Percentiles rank a stretch among this genome's conserved stretches.
These are phyloP conservation scores for Xanthorhoe spadicearia DNA, from an alignment of 2,888 invertebrate genomes.

Conservation along the genomic window DNA sequence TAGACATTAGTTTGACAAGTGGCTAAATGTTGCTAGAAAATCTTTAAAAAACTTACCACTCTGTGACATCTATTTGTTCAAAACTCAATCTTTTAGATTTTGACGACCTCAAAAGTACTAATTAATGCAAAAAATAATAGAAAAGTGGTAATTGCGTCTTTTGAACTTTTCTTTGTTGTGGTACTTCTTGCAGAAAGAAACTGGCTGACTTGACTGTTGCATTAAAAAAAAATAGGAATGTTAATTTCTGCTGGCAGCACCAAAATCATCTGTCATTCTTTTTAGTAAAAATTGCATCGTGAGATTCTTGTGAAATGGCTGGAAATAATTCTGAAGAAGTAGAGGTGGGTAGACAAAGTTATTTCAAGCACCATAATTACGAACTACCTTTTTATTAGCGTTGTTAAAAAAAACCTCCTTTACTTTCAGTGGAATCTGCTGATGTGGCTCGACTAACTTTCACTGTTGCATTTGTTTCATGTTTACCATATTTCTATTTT, in stretches of 20 bases:
- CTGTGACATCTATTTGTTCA: no score
- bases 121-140: no score
- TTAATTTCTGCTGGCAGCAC: conserved; percentile 59
- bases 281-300: conserved; percentile 71
- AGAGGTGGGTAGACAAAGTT: conserved; percentile 77
- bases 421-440: conserved; percentile 63
- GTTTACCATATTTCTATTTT: conserved; percentile 55
- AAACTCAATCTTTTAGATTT: no score
- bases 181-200: neutral
- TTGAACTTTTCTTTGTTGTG: no score
- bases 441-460: conserved; percentile 82
- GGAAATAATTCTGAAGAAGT: conserved; percentile 86
- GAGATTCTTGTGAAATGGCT: conserved; percentile 85
- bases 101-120: no score
- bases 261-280: conserved; percentile 64
- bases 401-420: conserved; percentile 47
- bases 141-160: no score
- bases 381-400: conserved; percentile 50
- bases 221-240: conserved; percentile 26
- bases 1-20: no score
- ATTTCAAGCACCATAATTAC: conserved; percentile 38
- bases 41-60: no score
- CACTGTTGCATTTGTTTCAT: conserved; percentile 73
- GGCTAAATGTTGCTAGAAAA: no score
- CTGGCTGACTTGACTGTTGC: conserved; percentile 24